phyloP scores from a whole-genome alignment of 2,113 vertebrate species.

The Platichthys flesus region DNA sequence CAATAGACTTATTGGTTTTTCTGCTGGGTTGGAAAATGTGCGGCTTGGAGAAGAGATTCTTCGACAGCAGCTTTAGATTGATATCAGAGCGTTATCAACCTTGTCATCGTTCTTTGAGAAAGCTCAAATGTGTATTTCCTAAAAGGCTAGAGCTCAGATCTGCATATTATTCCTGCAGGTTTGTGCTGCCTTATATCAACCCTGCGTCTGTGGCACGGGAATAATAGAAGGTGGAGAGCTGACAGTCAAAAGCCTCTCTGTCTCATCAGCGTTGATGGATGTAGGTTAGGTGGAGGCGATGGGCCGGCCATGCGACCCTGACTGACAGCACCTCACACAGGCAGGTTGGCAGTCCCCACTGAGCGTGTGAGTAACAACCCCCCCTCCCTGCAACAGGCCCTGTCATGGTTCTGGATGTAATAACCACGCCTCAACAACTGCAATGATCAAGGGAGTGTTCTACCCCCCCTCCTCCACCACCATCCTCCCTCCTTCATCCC shows the following conservation, averaged over 20 bases:
- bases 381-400: neutral
- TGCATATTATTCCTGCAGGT: neutral
- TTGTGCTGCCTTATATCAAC: neutral
- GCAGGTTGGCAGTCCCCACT: slow-evolving; percentile 27
- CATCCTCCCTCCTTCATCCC: neutral
- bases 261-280: slow-evolving; percentile 62
- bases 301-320: slow-evolving; percentile 13
- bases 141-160: neutral
- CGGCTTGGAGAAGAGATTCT: neutral
- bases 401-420: slow-evolving; percentile 43
- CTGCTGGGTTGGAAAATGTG: neutral
- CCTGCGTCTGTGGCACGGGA: neutral
- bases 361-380: slow-evolving; percentile 28
- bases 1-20: neutral
- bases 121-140: too few relatives aligned
- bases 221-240: neutral
- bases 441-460: slow-evolving; percentile 9
- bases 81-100: too few relatives aligned
- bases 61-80: neutral
- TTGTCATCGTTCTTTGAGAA: too few relatives aligned
- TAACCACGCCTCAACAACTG: slow-evolving; percentile 53
- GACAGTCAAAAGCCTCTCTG: slow-evolving; percentile 26
- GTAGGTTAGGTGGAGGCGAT: slow-evolving; percentile 28
- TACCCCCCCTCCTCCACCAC: neutral
- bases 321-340: slow-evolving; percentile 25